Percentiles rank a stretch among this genome's conserved stretches.
phyloP scores from a whole-genome alignment of 1,140 invertebrate species.

The Hylyphantes graminicola region DNA sequence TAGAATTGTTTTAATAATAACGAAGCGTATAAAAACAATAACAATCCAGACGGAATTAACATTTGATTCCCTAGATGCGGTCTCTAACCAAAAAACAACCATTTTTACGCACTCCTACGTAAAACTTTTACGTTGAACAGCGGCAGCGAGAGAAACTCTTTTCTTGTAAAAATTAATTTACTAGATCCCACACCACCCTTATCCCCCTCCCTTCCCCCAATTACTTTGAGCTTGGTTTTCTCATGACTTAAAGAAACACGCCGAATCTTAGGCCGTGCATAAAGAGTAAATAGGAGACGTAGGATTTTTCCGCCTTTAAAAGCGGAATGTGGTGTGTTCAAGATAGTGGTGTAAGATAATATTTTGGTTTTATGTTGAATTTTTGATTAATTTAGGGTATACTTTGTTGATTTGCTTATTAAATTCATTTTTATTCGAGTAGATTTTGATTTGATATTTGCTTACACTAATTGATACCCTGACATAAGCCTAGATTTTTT shows the following conservation, averaged over 20 bases:
- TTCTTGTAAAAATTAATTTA: conserved; percentile 47
- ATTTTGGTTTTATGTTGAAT: too few species aligned
- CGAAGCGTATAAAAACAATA: not conserved
- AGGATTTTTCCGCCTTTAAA: conserved; percentile 39
- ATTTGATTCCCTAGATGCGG: conserved; percentile 43
- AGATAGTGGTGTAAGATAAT: too few species aligned
- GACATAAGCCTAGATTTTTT: too few species aligned
- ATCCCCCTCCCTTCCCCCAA: not conserved
- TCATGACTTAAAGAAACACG: conserved; percentile 46
- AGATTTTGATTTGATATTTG: too few species aligned
- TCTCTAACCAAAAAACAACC: conserved; percentile 30
- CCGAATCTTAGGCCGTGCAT: conserved; percentile 32
- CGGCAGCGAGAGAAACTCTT: conserved; percentile 28
- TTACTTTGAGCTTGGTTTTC: conserved; percentile 10
- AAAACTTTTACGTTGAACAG: conserved; percentile 31
- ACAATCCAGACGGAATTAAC: conserved; percentile 33
- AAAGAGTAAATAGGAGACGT: conserved; percentile 28
- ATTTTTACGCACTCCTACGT: conserved; percentile 44
- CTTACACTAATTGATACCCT: too few species aligned
- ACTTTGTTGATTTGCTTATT: too few species aligned
- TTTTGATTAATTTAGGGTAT: too few species aligned
- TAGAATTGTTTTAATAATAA: not conserved
- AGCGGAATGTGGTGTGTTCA: not conserved
- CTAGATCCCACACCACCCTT: conserved; percentile 14
- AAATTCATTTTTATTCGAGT: too few species aligned